These are phyloP conservation scores for Xyliphius kryptos DNA, from an alignment of 2,113 vertebrate genomes.

Conservation along the genomic window DNA sequence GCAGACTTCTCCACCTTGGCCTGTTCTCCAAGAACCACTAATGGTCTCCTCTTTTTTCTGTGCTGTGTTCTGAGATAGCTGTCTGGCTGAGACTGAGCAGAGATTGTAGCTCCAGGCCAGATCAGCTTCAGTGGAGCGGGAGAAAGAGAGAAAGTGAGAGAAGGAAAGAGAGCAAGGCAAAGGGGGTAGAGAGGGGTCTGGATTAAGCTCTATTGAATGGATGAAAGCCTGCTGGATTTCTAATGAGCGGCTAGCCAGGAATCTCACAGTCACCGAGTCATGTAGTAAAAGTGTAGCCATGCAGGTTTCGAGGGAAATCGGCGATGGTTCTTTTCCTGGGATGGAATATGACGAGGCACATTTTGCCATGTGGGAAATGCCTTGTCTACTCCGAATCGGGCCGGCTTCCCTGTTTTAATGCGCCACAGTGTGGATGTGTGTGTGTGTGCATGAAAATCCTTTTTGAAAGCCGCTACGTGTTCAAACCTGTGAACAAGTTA, in stretches of 20 bases:
- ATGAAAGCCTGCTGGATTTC: conserved; percentile 20
- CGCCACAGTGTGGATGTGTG: conserved; percentile 11
- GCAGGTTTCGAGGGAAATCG: conserved; percentile 18
- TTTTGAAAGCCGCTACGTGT: background rate
- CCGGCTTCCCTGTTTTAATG: conserved; percentile 36
- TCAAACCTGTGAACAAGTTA: too few relatives aligned
- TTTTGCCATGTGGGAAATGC: background rate
- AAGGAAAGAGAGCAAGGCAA: too few relatives aligned
- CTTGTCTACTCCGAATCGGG: conserved; percentile 28
- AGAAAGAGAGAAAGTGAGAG: too few relatives aligned
- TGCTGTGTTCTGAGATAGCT: conserved; percentile 28
- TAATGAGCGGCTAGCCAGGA: conserved; percentile 25
- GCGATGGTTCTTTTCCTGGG: conserved; percentile 12
- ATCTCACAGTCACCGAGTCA: conserved; percentile 30
- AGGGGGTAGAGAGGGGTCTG: background rate
- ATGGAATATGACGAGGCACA: conserved; percentile 22
- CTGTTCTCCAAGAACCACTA: conserved; percentile 21
- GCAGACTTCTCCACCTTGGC: conserved; percentile 22
- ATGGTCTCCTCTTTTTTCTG: conserved; percentile 11
- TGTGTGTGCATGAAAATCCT: background rate
- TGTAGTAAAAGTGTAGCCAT: conserved; percentile 21
- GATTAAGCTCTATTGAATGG: conserved; percentile 28
- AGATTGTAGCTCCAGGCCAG: conserved; percentile 17
- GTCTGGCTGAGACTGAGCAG: conserved; percentile 28
- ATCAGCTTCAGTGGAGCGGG: conserved; percentile 8